A percentile compares a stretch with the other conserved stretches of the same genome.
These are phyloP conservation scores for Cartodere bifasciata DNA, from an alignment of 2,888 invertebrate genomes.

Conservation along the genomic window DNA sequence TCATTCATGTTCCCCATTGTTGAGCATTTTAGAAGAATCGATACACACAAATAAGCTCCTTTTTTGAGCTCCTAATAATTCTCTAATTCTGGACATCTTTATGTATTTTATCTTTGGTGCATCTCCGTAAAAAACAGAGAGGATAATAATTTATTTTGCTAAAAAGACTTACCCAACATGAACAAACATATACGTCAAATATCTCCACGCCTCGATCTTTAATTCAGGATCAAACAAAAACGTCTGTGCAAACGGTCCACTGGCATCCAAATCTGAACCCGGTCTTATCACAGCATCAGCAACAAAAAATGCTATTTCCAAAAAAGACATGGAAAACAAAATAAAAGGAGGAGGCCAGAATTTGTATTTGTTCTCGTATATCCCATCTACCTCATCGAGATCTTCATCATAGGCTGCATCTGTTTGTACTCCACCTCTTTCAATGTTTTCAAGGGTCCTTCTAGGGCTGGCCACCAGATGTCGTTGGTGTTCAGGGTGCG, in stretches of 20 bases:
- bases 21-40: too few relatives aligned
- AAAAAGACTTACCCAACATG: constrained; percentile 62
- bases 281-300: constrained; percentile 19
- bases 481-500: constrained; percentile 10
- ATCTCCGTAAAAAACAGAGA: too few relatives aligned
- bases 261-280: constrained; percentile 26
- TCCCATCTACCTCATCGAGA: constrained; percentile 48
- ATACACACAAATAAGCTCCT: too few relatives aligned
- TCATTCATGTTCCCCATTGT: too few relatives aligned
- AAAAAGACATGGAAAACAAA: constrained; percentile 75
- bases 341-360: constrained; percentile 86
- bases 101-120: too few relatives aligned
- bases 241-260: constrained; percentile 60
- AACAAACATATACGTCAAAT: constrained; percentile 88
- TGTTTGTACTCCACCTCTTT: too few relatives aligned
- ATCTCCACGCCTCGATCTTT: constrained; percentile 85
- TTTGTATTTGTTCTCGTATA: constrained; percentile 80
- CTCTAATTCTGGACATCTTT: too few relatives aligned
- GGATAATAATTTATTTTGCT: too few relatives aligned
- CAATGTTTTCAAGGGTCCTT: constrained; percentile 3
- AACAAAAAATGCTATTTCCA: constrained; percentile 65
- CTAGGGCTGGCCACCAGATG: neutral
- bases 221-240: constrained; percentile 79
- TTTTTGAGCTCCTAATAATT: too few relatives aligned
- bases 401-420: too few relatives aligned